Percentiles rank a stretch among this genome's conserved stretches.
Conservation (phyloP, 2,113 vertebrate genomes). For the Pluvianellus socialis region DNA sequence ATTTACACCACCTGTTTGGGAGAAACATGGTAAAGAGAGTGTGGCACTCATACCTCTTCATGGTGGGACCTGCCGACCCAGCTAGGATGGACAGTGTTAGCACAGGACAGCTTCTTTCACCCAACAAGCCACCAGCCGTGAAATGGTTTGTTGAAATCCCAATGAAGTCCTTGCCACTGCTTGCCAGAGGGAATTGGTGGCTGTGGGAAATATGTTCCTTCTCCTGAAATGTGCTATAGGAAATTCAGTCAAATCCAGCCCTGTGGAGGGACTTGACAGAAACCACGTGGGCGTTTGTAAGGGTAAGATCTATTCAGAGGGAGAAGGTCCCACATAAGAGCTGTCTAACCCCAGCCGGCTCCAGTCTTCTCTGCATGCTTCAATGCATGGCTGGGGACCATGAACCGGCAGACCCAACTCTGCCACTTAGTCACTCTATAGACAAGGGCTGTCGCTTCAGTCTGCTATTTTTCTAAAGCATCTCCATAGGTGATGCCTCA, state of each 20-base stretch:
- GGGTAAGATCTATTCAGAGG: not conserved
- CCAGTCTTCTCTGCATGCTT: not conserved
- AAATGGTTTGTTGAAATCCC: not conserved
- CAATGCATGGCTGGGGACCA: not conserved
- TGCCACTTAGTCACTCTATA: not conserved
- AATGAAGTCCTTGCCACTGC: not conserved
- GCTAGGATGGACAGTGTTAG: not conserved
- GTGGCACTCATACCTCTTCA: not conserved
- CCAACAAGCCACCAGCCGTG: not conserved
- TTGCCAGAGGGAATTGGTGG: not conserved
- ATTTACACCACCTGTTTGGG: not conserved
- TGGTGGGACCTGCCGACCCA: not conserved
- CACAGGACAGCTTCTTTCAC: not conserved
- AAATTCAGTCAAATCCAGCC: not conserved
- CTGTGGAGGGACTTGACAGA: not conserved
- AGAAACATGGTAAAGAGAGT: not conserved
- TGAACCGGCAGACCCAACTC: not conserved
- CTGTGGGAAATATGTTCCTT: not conserved
- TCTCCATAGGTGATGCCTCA: not conserved
- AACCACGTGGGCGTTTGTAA: fast-evolving
- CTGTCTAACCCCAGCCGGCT: not conserved
- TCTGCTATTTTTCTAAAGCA: not conserved
- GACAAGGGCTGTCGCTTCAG: not conserved
- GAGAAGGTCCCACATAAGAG: not conserved
- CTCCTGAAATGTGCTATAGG: not conserved